phyloP scores from a whole-genome alignment of 2,888 invertebrate genomes.

The Autographa pulchrina region DNA sequence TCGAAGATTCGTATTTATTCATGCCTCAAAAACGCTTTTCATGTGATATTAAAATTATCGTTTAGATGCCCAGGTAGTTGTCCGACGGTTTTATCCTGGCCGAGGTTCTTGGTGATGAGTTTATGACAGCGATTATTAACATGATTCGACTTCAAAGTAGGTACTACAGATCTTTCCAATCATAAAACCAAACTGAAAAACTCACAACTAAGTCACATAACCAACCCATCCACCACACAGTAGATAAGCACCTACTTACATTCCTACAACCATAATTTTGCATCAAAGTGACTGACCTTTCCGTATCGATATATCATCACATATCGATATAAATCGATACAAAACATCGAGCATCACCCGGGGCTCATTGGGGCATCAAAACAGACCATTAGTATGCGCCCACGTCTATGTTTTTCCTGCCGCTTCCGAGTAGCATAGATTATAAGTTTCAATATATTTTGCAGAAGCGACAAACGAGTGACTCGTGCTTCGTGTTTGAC shows the following conservation, averaged over 20 bases:
- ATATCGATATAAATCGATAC: slow-evolving; percentile 21
- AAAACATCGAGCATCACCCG: slow-evolving; percentile 39
- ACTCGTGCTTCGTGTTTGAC: no score
- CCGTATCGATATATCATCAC: neutral
- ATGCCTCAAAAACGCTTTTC: no score
- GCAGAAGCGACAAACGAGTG: slow-evolving; percentile 23
- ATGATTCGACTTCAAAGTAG: no score
- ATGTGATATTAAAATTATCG: no score
- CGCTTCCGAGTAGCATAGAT: slow-evolving; percentile 52
- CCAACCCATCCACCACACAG: neutral
- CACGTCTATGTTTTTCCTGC: slow-evolving; percentile 46
- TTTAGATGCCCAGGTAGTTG: no score
- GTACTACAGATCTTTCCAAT: no score
- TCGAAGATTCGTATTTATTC: no score
- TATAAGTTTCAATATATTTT: slow-evolving; percentile 13
- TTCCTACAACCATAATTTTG: slow-evolving; percentile 13
- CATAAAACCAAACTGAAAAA: no score
- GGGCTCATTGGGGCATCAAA: slow-evolving; percentile 49
- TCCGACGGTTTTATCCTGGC: no score
- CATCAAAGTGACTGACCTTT: slow-evolving; percentile 39
- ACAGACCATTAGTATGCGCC: slow-evolving; percentile 52
- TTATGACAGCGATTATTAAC: no score
- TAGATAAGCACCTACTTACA: neutral
- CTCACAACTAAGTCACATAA: no score
- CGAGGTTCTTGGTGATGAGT: no score